Evolutionary conservation across 2,113 vertebrate genomes (phyloP).

Genomic region (Brachirus orientalis): DNA sequence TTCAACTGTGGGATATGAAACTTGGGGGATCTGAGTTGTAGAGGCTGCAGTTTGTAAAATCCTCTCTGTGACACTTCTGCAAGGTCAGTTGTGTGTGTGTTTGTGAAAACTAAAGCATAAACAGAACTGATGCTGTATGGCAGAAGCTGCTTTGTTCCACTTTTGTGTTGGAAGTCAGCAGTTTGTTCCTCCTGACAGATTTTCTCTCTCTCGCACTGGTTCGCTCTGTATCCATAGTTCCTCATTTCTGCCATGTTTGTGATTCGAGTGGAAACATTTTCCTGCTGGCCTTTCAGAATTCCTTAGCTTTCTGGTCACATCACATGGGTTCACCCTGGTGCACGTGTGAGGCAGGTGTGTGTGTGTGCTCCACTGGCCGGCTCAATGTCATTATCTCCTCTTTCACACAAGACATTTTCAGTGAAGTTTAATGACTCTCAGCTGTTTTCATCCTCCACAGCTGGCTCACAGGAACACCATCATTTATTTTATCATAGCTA

Average conservation of each 20-base stretch:
- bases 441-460: too few species aligned
- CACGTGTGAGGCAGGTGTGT: not conserved
- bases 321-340: not conserved
- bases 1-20: too few species aligned
- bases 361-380: not conserved
- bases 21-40: too few species aligned
- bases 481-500: too few species aligned
- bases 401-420: conserved; percentile 27
- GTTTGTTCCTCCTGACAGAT: conserved; percentile 18
- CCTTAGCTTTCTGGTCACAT: conserved; percentile 32
- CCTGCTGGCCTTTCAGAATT: conserved; percentile 29
- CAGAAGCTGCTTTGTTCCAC: conserved; percentile 7
- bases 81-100: not conserved
- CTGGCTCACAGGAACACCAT: too few species aligned
- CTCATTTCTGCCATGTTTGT: conserved; percentile 16
- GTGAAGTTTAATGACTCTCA: too few species aligned
- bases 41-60: too few species aligned
- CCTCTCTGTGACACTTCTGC: too few species aligned
- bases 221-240: not conserved
- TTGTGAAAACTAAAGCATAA: conserved; percentile 13
- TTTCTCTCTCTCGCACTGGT: not conserved
- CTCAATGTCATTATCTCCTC: conserved; percentile 21
- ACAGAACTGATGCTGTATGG: conserved; percentile 21
- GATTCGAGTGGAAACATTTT: conserved; percentile 29
- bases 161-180: too few species aligned